A percentile compares a stretch with the other conserved stretches of the same genome.
Evolutionary conservation across 2,888 invertebrate species (phyloP).

Genomic region (Scotopteryx bipunctaria): DNA sequence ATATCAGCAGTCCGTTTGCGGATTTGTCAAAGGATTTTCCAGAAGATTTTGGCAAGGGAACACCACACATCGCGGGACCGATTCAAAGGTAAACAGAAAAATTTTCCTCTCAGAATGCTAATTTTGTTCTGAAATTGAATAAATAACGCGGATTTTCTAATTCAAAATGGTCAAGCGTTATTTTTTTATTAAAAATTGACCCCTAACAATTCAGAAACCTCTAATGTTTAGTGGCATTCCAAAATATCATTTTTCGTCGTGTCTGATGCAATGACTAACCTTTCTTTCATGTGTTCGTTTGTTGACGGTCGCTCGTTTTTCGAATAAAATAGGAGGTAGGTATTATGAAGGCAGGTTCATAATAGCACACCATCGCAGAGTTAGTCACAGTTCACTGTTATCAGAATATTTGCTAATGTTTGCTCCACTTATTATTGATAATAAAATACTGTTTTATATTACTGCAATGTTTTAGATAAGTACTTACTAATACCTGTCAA

Average conservation of each 20-base stretch:
- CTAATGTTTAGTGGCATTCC: too few species aligned
- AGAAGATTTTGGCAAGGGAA: constrained; percentile 97
- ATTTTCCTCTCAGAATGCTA: not conserved
- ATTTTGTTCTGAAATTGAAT: not conserved
- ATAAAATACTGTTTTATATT: not conserved
- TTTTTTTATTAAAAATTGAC: too few species aligned
- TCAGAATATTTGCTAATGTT: not conserved
- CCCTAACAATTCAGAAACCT: too few species aligned
- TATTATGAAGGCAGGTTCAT: too few species aligned
- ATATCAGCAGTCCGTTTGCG: constrained; percentile 90
- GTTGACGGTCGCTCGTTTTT: constrained; percentile 3
- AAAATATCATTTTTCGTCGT: too few species aligned
- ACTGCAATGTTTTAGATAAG: too few species aligned
- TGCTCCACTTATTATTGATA: not conserved
- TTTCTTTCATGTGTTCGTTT: constrained; percentile 20
- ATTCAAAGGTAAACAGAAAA: constrained; percentile 83
- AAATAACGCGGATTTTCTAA: not conserved
- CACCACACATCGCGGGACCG: constrained; percentile 90
- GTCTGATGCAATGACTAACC: constrained; percentile 32
- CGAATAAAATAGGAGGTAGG: not conserved
- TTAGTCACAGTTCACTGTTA: not conserved
- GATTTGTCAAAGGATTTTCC: constrained; percentile 91
- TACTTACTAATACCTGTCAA: too few species aligned
- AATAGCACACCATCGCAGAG: not conserved
- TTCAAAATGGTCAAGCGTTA: too few species aligned